A percentile compares a stretch with the other conserved stretches of the same genome.
Conservation (phyloP, 1,140 invertebrate genomes). For the Proales similis region DNA sequence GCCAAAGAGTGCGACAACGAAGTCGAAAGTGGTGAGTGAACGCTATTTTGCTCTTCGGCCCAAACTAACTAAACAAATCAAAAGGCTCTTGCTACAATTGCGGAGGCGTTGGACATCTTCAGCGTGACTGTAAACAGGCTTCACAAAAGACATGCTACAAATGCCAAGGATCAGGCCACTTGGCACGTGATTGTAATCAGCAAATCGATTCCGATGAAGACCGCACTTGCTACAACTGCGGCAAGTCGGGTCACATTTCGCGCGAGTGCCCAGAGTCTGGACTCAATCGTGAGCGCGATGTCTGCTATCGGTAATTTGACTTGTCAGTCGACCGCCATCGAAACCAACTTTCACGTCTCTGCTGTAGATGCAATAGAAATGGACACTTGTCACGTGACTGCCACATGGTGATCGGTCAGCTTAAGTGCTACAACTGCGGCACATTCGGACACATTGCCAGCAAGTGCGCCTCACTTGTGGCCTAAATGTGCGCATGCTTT, state of each 20-base stretch:
- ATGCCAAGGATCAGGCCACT: slow-evolving; percentile 84
- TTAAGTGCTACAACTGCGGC: slow-evolving; percentile 38
- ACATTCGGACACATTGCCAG: slow-evolving; percentile 36
- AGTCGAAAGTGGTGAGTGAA: slow-evolving; percentile 14
- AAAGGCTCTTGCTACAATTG: slow-evolving; percentile 72
- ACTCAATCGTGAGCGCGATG: slow-evolving; percentile 22
- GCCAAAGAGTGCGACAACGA: slow-evolving; percentile 67
- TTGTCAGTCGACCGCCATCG: too few species aligned
- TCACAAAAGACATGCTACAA: slow-evolving; percentile 65
- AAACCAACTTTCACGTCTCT: too few species aligned
- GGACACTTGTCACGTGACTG: slow-evolving; percentile 25
- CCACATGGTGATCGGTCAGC: slow-evolving; percentile 8
- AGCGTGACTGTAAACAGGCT: slow-evolving; percentile 64
- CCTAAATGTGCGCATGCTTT: background rate
- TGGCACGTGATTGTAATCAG: slow-evolving; percentile 77
- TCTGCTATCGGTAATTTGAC: slow-evolving; percentile 34
- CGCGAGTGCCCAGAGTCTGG: slow-evolving; percentile 64
- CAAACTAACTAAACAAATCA: background rate
- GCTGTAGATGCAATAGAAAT: slow-evolving; percentile 14
- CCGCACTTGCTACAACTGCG: slow-evolving; percentile 68
- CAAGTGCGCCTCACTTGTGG: slow-evolving; percentile 32
- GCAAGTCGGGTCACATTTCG: slow-evolving; percentile 78
- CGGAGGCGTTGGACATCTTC: slow-evolving; percentile 83
- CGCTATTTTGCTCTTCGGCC: background rate
- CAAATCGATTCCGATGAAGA: slow-evolving; percentile 27